Conservation (phyloP, 2,888 invertebrate species). For the Patella pellucida region DNA sequence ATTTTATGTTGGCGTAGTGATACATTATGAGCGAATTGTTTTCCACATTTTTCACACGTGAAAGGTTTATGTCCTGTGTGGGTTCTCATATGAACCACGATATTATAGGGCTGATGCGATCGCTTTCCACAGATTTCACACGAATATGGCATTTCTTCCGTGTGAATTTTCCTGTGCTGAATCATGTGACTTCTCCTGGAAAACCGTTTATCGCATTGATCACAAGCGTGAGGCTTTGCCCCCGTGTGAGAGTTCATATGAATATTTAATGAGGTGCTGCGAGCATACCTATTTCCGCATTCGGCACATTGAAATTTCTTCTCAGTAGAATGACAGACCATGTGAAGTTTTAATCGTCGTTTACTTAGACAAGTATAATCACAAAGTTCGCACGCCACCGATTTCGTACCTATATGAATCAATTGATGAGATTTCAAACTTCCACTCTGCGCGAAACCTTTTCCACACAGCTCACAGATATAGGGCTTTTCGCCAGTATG, state of each 20-base stretch:
- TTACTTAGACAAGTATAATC: background rate
- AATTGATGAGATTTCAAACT: background rate
- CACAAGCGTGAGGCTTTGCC: background rate
- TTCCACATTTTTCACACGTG: background rate
- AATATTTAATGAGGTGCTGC: background rate
- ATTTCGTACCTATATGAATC: background rate
- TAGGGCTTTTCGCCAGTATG: conserved; percentile 5
- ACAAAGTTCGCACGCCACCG: conserved; percentile 5
- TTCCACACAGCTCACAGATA: conserved; percentile 14
- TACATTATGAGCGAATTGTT: background rate
- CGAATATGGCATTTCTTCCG: conserved; percentile 2
- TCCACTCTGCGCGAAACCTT: background rate
- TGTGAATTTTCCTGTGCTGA: conserved; percentile 2
- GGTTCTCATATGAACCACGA: background rate
- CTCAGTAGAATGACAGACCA: background rate
- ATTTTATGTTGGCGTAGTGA: background rate
- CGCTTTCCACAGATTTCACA: conserved; percentile 2
- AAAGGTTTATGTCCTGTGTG: conserved; percentile 5
- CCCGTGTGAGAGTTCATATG: background rate
- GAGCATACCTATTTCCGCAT: background rate
- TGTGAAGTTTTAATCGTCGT: conserved; percentile 5
- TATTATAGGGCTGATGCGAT: background rate
- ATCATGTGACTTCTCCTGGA: background rate
- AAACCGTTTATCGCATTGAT: background rate
- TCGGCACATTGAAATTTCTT: background rate